These are phyloP conservation scores for Parambassis ranga DNA, from an alignment of 2,797 vertebrate genomes.

Conservation along the genomic window DNA sequence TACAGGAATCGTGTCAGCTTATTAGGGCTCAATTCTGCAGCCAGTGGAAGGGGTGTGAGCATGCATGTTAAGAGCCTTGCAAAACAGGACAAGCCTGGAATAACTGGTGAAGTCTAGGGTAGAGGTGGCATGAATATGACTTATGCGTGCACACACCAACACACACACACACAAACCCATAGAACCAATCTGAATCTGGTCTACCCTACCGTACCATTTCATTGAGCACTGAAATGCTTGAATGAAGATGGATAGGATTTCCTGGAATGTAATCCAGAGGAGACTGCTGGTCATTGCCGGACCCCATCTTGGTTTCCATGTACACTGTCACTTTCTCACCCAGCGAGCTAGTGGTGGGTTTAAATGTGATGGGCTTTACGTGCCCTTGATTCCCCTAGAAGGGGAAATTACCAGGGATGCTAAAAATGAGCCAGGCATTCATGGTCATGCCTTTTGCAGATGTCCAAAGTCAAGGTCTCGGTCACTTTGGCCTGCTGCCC, in stretches of 20 bases:
- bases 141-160: conserved; percentile 32
- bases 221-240: conserved; percentile 67
- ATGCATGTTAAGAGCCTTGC: conserved; percentile 42
- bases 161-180: conserved; percentile 37
- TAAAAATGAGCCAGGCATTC: conserved; percentile 62
- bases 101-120: conserved; percentile 8
- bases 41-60: conserved; percentile 33
- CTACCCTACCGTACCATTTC: conserved; percentile 57
- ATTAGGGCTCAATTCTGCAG: conserved; percentile 53
- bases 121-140: conserved; percentile 32
- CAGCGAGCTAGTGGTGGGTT: conserved; percentile 39
- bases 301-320: conserved; percentile 58
- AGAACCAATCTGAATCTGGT: conserved; percentile 66
- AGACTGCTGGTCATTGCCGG: conserved; percentile 63
- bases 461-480: conserved; percentile 77
- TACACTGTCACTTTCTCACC: conserved; percentile 68
- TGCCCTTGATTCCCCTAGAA: conserved; percentile 73
- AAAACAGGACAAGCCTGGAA: conserved; percentile 17
- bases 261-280: conserved; percentile 65
- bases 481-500: conserved; percentile 54
- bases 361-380: conserved; percentile 66
- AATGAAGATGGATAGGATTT: conserved; percentile 78
- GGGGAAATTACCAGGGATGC: conserved; percentile 69
- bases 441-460: conserved; percentile 66
- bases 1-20: conserved; percentile 52